Conservation (phyloP, 2,797 vertebrate genomes). For the Periophthalmus magnuspinnatus region DNA sequence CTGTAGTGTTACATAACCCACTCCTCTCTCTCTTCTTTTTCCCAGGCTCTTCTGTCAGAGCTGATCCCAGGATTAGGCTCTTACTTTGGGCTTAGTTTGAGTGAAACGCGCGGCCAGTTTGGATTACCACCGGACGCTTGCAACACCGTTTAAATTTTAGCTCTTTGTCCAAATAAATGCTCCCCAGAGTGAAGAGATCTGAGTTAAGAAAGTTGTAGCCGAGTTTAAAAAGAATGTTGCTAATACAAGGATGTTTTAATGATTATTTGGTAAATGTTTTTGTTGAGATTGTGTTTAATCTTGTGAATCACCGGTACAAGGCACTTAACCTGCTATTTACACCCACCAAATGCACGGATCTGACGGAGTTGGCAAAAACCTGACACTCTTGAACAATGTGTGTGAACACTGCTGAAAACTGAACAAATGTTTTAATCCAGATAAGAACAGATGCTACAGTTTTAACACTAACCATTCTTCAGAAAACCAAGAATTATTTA, state of each 20-base stretch:
- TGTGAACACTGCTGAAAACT: no score
- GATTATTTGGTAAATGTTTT: background rate
- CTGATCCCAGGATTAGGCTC: constrained; percentile 84
- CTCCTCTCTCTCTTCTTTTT: constrained; percentile 6
- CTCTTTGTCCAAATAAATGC: constrained; percentile 3
- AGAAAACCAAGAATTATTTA: no score
- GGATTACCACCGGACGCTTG: constrained; percentile 83
- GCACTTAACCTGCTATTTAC: no score
- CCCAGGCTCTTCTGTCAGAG: constrained; percentile 56
- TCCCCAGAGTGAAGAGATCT: background rate
- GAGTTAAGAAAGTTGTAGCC: background rate
- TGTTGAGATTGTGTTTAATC: background rate
- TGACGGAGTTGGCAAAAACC: no score
- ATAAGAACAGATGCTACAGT: no score
- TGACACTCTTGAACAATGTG: no score
- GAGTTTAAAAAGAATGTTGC: background rate
- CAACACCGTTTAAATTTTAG: constrained; percentile 40
- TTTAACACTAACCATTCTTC: no score
- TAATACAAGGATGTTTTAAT: background rate
- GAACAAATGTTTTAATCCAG: no score
- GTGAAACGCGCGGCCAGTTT: constrained; percentile 69
- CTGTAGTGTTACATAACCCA: constrained; percentile 3
- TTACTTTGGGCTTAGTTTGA: constrained; percentile 59
- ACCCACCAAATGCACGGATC: no score
- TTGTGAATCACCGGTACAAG: background rate